Percentiles rank a stretch among this genome's conserved stretches.
Conservation (phyloP, 2,888 invertebrate genomes). For the Ypsolopha scabrella region DNA sequence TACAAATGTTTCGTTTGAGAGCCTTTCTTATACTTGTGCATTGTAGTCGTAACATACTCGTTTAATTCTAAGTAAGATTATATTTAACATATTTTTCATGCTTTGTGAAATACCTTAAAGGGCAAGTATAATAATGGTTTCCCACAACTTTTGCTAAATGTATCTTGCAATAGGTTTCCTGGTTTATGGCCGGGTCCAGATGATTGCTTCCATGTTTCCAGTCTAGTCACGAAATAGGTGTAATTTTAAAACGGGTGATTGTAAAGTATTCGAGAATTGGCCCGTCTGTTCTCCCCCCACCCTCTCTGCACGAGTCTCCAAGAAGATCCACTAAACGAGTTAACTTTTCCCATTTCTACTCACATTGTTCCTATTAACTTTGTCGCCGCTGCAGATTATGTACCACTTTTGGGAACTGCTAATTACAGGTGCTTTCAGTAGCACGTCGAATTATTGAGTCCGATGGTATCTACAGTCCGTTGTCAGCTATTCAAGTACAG, state of each 20-base stretch:
- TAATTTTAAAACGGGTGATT: constrained; percentile 56
- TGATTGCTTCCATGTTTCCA: constrained; percentile 16
- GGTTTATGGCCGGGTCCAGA: constrained; percentile 13
- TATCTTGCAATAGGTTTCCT: too few species aligned
- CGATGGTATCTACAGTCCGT: constrained; percentile 34
- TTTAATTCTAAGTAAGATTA: too few species aligned
- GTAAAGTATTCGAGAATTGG: constrained; percentile 34
- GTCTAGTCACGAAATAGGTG: constrained; percentile 45
- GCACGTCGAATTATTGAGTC: constrained; percentile 34
- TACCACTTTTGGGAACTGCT: constrained; percentile 42
- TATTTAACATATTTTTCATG: too few species aligned
- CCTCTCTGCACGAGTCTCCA: constrained; percentile 28
- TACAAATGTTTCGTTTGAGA: too few species aligned
- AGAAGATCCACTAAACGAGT: constrained; percentile 44
- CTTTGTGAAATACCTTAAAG: too few species aligned
- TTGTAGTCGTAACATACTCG: too few species aligned
- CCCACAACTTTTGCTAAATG: too few species aligned
- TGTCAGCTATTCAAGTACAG: too few species aligned
- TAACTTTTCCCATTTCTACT: constrained; percentile 62
- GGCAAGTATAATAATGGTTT: too few species aligned
- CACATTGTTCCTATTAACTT: constrained; percentile 61
- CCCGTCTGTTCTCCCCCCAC: constrained; percentile 27
- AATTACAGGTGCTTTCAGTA: constrained; percentile 54
- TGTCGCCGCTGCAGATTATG: constrained; percentile 36
- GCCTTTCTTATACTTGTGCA: too few species aligned